Evolutionary conservation across 92 coral and sea anemone species (phyloP).

Genomic region (Epizoanthus illoricatus): DNA sequence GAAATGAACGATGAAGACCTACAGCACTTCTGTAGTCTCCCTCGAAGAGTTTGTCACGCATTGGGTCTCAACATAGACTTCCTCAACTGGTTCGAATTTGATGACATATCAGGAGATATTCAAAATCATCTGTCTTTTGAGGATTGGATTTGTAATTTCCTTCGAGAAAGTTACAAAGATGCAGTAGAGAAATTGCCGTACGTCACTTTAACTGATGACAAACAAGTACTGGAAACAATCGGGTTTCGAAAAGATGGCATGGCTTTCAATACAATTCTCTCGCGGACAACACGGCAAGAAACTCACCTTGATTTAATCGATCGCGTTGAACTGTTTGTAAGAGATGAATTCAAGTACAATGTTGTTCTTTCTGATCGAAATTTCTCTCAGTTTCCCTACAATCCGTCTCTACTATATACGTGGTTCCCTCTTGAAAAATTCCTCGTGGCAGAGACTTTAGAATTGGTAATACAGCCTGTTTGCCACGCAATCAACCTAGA

Average conservation of each 20-base stretch:
- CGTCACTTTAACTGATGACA: not conserved
- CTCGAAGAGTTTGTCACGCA: constrained; percentile 26
- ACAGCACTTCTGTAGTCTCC: not conserved
- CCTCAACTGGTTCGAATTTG: constrained; percentile 33
- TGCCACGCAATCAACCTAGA: constrained; percentile 32
- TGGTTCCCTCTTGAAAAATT: constrained; percentile 24
- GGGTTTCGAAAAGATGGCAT: constrained; percentile 37
- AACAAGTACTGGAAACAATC: not conserved
- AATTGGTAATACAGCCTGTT: not conserved
- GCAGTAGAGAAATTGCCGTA: not conserved
- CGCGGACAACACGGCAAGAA: constrained; percentile 1
- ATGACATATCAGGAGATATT: constrained; percentile 29
- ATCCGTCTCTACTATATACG: not conserved
- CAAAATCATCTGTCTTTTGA: constrained; percentile 28
- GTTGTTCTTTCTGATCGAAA: constrained; percentile 6
- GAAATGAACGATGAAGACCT: constrained; percentile 3
- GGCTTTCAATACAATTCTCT: constrained; percentile 30
- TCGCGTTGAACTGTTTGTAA: constrained; percentile 42
- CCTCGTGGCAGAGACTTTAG: not conserved
- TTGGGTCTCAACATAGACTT: constrained; percentile 55
- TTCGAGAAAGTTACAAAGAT: constrained; percentile 22
- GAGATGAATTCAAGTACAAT: constrained; percentile 50
- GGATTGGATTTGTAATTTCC: constrained; percentile 48
- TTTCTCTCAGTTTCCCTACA: constrained; percentile 24
- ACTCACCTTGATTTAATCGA: constrained; percentile 37